phyloP scores from a whole-genome alignment of 2,113 vertebrate species.

The Scophthalmus maximus region DNA sequence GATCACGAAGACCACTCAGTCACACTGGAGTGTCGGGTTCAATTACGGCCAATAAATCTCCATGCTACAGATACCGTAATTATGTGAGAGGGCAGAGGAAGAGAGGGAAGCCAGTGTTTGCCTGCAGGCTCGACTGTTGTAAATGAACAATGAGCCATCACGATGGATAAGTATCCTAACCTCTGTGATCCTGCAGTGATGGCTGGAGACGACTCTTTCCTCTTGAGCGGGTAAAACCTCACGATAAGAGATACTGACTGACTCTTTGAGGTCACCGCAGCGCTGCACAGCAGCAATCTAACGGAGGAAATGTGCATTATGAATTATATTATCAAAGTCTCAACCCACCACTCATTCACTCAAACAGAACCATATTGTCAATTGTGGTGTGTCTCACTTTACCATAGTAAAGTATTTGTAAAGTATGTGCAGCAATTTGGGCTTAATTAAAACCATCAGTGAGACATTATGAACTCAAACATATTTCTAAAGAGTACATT shows the following conservation, averaged over 20 bases:
- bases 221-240: conserved; percentile 67
- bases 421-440: no score
- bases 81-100: conserved; percentile 44
- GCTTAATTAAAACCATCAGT: background rate
- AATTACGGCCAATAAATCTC: conserved; percentile 52
- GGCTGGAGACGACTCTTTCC: conserved; percentile 62
- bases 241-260: conserved; percentile 68
- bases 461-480: background rate
- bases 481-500: no score
- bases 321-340: conserved; percentile 43
- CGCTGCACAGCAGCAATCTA: conserved; percentile 15
- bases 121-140: conserved; percentile 55
- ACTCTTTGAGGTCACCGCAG: conserved; percentile 80
- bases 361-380: background rate
- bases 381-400: background rate
- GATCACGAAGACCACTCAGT: conserved; percentile 57
- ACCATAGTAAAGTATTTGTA: background rate
- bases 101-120: conserved; percentile 50
- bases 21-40: conserved; percentile 49
- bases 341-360: background rate
- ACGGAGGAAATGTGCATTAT: conserved; percentile 39
- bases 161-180: conserved; percentile 66
- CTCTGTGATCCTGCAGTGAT: conserved; percentile 59
- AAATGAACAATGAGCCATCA: conserved; percentile 72
- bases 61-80: conserved; percentile 70